These are phyloP conservation scores for Herpetotheres cachinnans DNA, from an alignment of 2,113 vertebrate genomes.

Conservation along the genomic window DNA sequence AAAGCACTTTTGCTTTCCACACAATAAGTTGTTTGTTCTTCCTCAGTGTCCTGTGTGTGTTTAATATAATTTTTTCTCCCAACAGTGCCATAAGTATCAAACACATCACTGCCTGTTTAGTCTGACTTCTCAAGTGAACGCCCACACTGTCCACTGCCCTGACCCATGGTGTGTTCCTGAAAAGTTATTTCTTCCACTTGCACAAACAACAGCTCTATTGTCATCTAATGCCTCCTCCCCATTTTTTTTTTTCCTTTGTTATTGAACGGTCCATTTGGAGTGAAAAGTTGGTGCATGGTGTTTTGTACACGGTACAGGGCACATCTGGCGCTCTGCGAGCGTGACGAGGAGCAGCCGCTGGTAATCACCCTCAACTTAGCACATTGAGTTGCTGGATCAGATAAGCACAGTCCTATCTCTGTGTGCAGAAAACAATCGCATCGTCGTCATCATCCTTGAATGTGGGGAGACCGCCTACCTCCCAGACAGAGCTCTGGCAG, in stretches of 20 bases:
- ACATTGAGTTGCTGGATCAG: background rate
- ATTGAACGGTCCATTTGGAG: background rate
- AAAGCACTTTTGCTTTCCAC: conserved; percentile 23
- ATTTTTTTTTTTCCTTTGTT: background rate
- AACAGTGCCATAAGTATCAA: conserved; percentile 59
- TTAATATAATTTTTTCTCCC: conserved; percentile 69
- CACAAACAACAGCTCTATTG: conserved; percentile 53
- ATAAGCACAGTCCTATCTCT: background rate
- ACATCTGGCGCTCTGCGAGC: background rate
- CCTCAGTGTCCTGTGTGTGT: conserved; percentile 42
- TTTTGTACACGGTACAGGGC: rapidly evolving
- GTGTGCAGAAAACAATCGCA: rapidly evolving
- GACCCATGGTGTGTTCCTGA: conserved; percentile 55
- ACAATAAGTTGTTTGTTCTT: conserved; percentile 70
- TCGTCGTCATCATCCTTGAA: background rate
- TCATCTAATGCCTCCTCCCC: background rate
- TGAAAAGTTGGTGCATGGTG: background rate
- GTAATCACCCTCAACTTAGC: background rate
- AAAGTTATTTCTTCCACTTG: conserved; percentile 67
- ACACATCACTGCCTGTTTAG: conserved; percentile 70
- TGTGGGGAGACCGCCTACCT: background rate
- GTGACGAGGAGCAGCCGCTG: background rate
- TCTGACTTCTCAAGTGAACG: conserved; percentile 65
- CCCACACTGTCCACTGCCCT: conserved; percentile 57
- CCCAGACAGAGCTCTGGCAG: rapidly evolving